Conservation (phyloP, 2,113 vertebrate species). For the Tenebrosternarchus preto region DNA sequence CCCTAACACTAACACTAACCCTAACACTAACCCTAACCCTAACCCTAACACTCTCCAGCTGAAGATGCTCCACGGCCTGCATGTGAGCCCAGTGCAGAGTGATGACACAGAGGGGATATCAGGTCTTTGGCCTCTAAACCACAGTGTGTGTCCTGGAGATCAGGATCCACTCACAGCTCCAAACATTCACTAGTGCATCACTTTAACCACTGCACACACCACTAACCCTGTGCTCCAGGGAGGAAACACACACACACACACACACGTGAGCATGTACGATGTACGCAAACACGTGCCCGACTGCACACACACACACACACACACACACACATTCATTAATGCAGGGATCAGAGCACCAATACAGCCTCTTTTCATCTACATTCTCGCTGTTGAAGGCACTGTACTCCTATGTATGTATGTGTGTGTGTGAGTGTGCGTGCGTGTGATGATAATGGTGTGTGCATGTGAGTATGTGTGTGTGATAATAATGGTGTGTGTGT, state of each 20-base stretch:
- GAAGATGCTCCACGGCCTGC: background rate
- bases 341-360: constrained; percentile 72
- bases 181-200: constrained; percentile 61
- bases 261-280: constrained; percentile 46
- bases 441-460: constrained; percentile 67
- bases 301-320: constrained; percentile 44
- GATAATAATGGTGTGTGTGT: constrained; percentile 56
- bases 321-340: constrained; percentile 73
- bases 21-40: no score
- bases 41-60: no score
- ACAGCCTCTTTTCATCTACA: constrained; percentile 71
- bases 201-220: constrained; percentile 64
- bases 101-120: background rate
- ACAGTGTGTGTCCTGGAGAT: constrained; percentile 1
- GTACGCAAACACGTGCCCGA: background rate
- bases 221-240: constrained; percentile 57
- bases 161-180: constrained; percentile 1
- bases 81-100: background rate
- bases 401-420: constrained; percentile 60
- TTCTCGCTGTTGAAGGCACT: constrained; percentile 74
- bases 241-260: constrained; percentile 43
- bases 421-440: constrained; percentile 57
- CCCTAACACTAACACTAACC: no score
- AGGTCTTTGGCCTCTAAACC: background rate
- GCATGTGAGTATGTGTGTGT: constrained; percentile 61